These are phyloP conservation scores for Colius striatus DNA, from an alignment of 2,113 vertebrate species.

Conservation along the genomic window DNA sequence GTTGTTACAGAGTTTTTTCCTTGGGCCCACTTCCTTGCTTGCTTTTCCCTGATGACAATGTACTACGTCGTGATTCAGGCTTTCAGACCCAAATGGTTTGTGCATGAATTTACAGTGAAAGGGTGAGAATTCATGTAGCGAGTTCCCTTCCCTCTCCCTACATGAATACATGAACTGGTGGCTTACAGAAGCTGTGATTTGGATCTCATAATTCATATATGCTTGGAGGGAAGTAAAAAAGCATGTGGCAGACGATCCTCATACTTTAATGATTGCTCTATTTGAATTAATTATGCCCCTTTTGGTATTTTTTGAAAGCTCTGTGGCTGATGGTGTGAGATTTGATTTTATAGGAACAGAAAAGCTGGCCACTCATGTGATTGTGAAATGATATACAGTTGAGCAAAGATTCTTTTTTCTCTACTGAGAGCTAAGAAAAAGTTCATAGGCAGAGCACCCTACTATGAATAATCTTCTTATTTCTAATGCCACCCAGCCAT, in stretches of 20 bases:
- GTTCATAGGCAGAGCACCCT: constrained; percentile 35
- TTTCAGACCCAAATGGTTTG: background rate
- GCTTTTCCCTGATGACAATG: background rate
- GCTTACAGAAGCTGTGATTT: constrained; percentile 1
- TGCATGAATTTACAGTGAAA: background rate
- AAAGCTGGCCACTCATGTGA: background rate
- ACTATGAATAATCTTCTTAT: constrained; percentile 69
- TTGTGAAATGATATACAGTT: constrained; percentile 24
- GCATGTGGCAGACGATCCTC: background rate
- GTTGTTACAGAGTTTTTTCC: background rate
- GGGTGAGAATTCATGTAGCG: background rate
- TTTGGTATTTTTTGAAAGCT: background rate
- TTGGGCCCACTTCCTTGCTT: background rate
- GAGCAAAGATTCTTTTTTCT: constrained; percentile 48
- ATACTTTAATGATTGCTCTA: constrained; percentile 22
- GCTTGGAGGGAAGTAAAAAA: background rate
- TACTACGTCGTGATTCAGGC: background rate
- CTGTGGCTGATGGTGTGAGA: constrained; percentile 2
- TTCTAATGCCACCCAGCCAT: constrained; percentile 59
- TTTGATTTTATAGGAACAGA: constrained; percentile 40
- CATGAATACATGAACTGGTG: background rate
- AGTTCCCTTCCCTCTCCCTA: background rate
- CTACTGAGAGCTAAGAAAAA: constrained; percentile 24
- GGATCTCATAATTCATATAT: constrained; percentile 9
- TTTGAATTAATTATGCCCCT: constrained; percentile 52